phyloP scores from a whole-genome alignment of 2,113 vertebrate genomes.

The Phasianus colchicus region DNA sequence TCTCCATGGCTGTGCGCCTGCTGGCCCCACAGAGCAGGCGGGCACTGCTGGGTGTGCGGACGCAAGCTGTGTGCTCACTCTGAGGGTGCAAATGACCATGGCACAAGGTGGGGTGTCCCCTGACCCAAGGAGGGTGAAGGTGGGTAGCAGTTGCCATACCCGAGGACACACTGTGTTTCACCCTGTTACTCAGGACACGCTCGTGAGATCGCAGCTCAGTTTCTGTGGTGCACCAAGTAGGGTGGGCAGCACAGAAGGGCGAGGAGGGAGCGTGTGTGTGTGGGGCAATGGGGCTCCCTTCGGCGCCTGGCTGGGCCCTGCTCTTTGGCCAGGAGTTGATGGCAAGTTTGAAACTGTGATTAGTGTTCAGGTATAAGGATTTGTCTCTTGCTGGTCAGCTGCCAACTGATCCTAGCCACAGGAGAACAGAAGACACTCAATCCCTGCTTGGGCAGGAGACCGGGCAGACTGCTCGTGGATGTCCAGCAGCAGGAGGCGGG shows the following conservation, averaged over 20 bases:
- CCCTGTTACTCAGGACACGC: fast-evolving
- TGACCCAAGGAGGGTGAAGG: background rate
- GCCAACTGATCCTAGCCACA: background rate
- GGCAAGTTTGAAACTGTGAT: background rate
- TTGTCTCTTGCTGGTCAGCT: background rate
- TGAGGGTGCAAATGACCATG: too few relatives aligned
- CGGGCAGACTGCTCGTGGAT: background rate
- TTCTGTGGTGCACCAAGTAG: background rate
- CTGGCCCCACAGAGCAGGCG: background rate
- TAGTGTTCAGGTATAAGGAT: background rate
- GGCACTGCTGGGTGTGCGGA: background rate
- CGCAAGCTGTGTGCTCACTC: too few relatives aligned
- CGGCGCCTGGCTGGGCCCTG: background rate
- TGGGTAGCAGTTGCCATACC: background rate
- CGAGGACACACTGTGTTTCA: background rate
- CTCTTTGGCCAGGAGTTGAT: background rate
- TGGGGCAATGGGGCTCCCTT: fast-evolving
- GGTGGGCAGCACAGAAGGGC: background rate
- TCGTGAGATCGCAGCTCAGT: background rate
- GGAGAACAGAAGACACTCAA: background rate
- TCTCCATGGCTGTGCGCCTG: background rate
- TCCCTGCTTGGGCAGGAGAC: background rate
- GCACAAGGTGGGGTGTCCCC: background rate
- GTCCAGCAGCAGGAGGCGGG: background rate
- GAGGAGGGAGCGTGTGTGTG: fast-evolving